These are phyloP conservation scores for Eilema griseolum DNA, from an alignment of 2,888 invertebrate genomes.

Conservation along the genomic window DNA sequence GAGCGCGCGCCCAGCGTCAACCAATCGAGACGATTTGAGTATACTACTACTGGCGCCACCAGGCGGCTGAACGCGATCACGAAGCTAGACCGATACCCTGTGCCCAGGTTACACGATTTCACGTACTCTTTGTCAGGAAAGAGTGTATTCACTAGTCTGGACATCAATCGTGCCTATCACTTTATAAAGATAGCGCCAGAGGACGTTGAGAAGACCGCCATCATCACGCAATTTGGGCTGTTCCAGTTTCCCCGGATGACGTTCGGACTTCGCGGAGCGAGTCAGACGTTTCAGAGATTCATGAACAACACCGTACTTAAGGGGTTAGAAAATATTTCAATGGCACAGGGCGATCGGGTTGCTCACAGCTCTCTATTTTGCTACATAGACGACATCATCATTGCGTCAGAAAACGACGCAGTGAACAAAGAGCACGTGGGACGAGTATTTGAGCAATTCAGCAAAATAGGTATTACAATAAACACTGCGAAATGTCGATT, in stretches of 20 bases:
- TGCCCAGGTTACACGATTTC: neutral
- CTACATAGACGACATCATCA: neutral
- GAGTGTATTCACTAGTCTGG: neutral
- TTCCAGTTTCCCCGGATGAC: neutral
- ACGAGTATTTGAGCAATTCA: neutral
- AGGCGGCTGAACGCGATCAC: no score
- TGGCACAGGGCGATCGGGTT: neutral
- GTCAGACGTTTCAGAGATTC: neutral
- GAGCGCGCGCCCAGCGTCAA: no score
- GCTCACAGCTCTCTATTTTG: neutral
- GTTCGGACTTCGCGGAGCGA: no score
- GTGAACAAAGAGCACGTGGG: no score
- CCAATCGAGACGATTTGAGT: no score
- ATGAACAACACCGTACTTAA: neutral
- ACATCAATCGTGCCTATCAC: no score
- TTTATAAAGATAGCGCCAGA: no score
- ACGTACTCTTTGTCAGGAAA: neutral
- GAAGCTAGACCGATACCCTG: neutral
- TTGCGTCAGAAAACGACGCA: neutral
- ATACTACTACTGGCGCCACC: no score
- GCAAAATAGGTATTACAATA: no score
- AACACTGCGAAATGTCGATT: neutral
- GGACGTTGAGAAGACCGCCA: neutral
- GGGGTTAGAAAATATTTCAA: neutral
- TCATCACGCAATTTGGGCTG: no score